Evolutionary conservation across 2,113 vertebrate genomes (phyloP).

Genomic region (Mus musculus): DNA sequence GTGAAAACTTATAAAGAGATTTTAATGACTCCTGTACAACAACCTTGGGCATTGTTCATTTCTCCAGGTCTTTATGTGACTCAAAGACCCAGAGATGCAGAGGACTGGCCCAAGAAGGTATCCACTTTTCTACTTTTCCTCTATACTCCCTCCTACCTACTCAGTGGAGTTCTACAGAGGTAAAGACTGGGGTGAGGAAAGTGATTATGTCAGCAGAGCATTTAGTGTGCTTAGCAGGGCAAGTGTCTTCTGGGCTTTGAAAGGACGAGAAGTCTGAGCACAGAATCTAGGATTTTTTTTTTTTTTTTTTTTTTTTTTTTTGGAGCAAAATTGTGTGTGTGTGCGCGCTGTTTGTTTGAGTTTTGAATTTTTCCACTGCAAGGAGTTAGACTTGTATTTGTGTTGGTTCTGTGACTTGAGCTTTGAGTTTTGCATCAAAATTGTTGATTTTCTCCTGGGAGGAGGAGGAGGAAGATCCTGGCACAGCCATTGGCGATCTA

Average conservation of each 20-base stretch:
- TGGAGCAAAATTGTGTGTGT: background rate
- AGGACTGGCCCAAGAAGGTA: background rate
- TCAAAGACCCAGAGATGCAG: background rate
- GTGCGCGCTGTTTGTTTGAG: background rate
- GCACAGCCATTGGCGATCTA: slow-evolving; percentile 85
- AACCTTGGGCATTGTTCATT: background rate
- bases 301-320: background rate
- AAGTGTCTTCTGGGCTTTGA: background rate
- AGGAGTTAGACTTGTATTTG: background rate
- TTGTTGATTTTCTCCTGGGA: slow-evolving; percentile 85
- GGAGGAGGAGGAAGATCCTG: slow-evolving; percentile 76
- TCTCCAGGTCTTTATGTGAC: background rate
- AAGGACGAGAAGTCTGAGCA: background rate
- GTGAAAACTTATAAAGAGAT: background rate
- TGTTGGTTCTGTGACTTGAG: slow-evolving; percentile 47
- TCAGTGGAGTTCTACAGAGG: background rate
- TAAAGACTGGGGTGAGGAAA: slow-evolving; percentile 25
- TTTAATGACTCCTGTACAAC: background rate
- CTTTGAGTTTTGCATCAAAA: slow-evolving; percentile 66
- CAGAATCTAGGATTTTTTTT: background rate
- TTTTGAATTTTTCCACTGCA: background rate
- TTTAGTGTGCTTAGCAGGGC: slow-evolving; percentile 28
- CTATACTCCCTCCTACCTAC: background rate
- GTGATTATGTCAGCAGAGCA: slow-evolving; percentile 27
- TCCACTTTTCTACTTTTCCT: slow-evolving; percentile 51